Evolutionary conservation across 2,797 vertebrate species (phyloP).

Genomic region (Sebastes reedi): DNA sequence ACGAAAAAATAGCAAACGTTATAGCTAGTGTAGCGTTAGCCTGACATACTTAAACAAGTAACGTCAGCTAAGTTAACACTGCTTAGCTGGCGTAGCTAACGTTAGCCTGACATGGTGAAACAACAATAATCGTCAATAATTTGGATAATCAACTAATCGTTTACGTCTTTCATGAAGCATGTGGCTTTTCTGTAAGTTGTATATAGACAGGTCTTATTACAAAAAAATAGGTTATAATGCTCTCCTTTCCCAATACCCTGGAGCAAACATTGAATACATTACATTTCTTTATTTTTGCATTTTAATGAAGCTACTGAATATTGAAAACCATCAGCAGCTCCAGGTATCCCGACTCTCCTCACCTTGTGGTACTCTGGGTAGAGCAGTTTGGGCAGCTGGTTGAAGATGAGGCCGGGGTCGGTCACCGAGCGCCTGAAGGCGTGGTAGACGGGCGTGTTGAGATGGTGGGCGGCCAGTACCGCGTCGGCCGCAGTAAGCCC

Average conservation of each 20-base stretch:
- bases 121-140: too few species aligned
- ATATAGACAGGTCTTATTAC: neutral
- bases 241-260: neutral
- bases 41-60: too few species aligned
- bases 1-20: neutral
- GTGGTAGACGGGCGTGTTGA: slow-evolving; percentile 82
- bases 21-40: too few species aligned
- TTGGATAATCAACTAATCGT: neutral
- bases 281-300: neutral
- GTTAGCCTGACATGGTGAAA: too few species aligned
- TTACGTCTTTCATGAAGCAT: neutral
- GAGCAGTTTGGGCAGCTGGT: slow-evolving; percentile 86
- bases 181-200: neutral
- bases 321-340: too few species aligned
- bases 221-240: too few species aligned
- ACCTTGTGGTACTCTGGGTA: slow-evolving; percentile 90
- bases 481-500: slow-evolving; percentile 85
- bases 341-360: neutral
- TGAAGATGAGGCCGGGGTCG: slow-evolving; percentile 84
- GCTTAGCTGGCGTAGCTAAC: too few species aligned
- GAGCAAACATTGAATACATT: neutral
- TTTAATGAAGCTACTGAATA: neutral
- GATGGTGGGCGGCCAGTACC: slow-evolving; percentile 81
- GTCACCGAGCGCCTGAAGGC: slow-evolving; percentile 79
- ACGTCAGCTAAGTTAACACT: too few species aligned